Conservation (phyloP, 2,797 vertebrate species). For the Cygnus olor region DNA sequence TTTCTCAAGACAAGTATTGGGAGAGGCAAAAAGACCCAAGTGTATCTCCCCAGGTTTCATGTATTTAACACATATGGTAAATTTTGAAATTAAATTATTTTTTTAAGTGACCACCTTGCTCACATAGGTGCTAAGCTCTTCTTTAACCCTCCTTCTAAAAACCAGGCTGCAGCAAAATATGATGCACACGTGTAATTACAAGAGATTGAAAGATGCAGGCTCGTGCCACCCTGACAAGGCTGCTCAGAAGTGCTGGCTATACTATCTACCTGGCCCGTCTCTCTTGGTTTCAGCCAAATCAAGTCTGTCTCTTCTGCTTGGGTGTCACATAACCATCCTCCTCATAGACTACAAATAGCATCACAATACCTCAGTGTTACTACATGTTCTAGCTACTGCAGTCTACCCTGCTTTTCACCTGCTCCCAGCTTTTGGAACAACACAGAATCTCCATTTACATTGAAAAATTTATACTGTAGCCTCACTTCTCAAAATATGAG, state of each 20-base stretch:
- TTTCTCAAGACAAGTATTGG: not conserved
- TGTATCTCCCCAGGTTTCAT: not conserved
- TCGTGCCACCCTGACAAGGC: not conserved
- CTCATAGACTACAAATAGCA: not conserved
- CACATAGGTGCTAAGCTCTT: not conserved
- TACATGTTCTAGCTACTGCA: not conserved
- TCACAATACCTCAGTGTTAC: not conserved
- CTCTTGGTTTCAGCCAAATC: not conserved
- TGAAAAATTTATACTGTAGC: not conserved
- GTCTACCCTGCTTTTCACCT: not conserved
- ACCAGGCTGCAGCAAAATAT: not conserved
- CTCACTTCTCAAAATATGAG: not conserved
- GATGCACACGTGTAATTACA: not conserved
- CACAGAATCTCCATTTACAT: not conserved
- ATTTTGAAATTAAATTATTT: not conserved
- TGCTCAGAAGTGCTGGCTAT: not conserved
- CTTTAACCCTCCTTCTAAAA: not conserved
- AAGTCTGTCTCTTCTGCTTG: not conserved
- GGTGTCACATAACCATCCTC: not conserved
- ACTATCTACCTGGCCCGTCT: not conserved
- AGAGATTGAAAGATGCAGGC: not conserved
- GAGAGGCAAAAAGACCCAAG: not conserved
- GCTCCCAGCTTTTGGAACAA: not conserved
- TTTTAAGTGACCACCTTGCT: not conserved
- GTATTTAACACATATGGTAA: not conserved